Evolutionary conservation across 35 echinoderm and acorn worm genomes (phyloP).

Genomic region (Holothuria glaberrima): DNA sequence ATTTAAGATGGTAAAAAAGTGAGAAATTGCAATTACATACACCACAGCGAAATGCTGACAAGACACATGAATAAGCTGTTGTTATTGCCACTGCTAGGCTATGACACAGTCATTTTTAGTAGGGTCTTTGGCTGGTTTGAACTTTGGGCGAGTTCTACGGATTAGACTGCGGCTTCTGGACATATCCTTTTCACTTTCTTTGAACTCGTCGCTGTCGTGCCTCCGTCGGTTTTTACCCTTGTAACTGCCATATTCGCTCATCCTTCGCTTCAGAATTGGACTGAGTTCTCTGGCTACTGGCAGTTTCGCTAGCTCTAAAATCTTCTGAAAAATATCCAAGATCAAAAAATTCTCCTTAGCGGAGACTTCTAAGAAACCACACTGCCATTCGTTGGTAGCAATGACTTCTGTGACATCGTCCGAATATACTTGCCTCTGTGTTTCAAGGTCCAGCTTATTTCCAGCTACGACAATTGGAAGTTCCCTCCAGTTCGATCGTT

Average conservation of each 20-base stretch:
- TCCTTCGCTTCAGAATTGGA: conserved; percentile 86
- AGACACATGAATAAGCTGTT: conserved; percentile 4
- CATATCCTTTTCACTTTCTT: conserved; percentile 92
- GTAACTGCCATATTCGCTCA: conserved; percentile 92
- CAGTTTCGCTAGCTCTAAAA: conserved; percentile 91
- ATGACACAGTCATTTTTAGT: conserved; percentile 95
- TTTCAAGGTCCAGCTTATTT: conserved; percentile 85
- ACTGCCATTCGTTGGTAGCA: conserved; percentile 81
- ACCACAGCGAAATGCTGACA: conserved; percentile 3
- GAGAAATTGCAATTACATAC: conserved; percentile 13
- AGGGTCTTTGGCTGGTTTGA: conserved; percentile 86
- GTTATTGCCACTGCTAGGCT: conserved; percentile 52
- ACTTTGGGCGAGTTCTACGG: conserved; percentile 86
- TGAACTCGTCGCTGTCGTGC: conserved; percentile 72
- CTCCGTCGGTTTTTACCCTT: conserved; percentile 62
- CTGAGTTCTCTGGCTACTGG: conserved; percentile 92
- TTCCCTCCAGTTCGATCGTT: conserved; percentile 82
- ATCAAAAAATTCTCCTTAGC: conserved; percentile 88
- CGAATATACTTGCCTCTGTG: conserved; percentile 68
- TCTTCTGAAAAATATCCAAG: conserved; percentile 95
- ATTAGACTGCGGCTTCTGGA: conserved; percentile 89
- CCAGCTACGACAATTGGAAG: conserved; percentile 90
- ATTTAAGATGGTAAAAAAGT: not conserved
- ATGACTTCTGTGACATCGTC: conserved; percentile 76
- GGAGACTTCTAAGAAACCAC: conserved; percentile 86